Conservation (phyloP, 1,140 invertebrate genomes). For the Drosophila baimaii region DNA sequence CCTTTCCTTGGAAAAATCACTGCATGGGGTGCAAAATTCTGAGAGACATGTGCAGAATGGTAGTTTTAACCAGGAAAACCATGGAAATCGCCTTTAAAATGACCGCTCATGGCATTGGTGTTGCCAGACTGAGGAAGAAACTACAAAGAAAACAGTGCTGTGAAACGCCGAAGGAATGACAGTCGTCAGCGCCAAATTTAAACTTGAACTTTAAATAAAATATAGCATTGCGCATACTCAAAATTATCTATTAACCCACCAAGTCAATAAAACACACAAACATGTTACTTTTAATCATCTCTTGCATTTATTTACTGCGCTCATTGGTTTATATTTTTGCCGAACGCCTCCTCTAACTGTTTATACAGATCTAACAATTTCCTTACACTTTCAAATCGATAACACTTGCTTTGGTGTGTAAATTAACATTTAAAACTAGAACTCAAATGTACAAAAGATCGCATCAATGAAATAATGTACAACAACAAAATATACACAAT, state of each 20-base stretch:
- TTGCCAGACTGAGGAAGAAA: too few species aligned
- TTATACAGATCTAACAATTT: constrained; percentile 58
- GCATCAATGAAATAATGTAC: constrained; percentile 62
- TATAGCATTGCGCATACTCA: too few species aligned
- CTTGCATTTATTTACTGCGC: constrained; percentile 52
- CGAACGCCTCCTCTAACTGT: constrained; percentile 43
- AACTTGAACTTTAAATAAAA: too few species aligned
- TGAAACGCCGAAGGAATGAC: too few species aligned
- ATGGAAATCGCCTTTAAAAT: too few species aligned
- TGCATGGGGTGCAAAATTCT: too few species aligned
- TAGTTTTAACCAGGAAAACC: too few species aligned
- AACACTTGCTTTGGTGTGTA: constrained; percentile 57
- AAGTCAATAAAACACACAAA: neutral
- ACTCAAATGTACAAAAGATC: constrained; percentile 48
- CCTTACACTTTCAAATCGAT: constrained; percentile 61
- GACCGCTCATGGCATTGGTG: too few species aligned
- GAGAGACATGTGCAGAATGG: too few species aligned
- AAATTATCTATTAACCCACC: neutral
- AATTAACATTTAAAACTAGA: constrained; percentile 49
- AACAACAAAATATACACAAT: constrained; percentile 60
- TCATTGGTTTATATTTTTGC: constrained; percentile 52
- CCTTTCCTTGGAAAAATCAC: too few species aligned
- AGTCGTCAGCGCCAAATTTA: neutral
- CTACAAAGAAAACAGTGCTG: too few species aligned
- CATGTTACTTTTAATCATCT: constrained; percentile 9